Evolutionary conservation across 2,797 vertebrate species (phyloP), one percentile per base, ranked within the genome.

Genomic region (Darevskia mixta): DNA sequence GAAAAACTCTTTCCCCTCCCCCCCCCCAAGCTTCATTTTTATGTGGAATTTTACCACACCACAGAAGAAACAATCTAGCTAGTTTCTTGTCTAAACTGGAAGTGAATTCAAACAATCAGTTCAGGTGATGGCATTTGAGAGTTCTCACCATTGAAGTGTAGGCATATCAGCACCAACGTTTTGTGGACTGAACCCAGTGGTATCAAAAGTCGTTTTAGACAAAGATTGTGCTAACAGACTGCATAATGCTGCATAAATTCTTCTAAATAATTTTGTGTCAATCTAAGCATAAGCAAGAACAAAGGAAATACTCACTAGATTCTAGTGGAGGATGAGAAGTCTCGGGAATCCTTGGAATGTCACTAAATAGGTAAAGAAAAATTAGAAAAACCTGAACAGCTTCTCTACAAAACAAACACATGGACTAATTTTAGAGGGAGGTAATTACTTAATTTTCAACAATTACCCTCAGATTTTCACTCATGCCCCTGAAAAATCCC

Each of bases 241-340:
- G 5, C 71, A 43, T 64, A 86, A 82, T 90, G 61, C 5, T 79
- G 72, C 23, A 87, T 0, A 0, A 4, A 87, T 45, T 1, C 9
- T 41, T 85, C 55, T 64, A 43, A 32, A 80, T 55, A 79, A 80
- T 9, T n/a, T 23, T 23, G 11, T 66, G 35, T 84, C 32, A 55
- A 41, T 49, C 32, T 27, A 66, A 58, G 58, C 73, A 69, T 17
- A 69, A 27, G 41, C 67, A 87, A 3, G 66, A 94, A 91, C 0
- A 0, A 93, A 41, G 2, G 0, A 0, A 75, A 86, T 97, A 98
- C 99, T 98, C 97, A 99, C 99, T 99, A 84, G 99, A 99, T 94
- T 99, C 99, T 96, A 99, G 95, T 11, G 98, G 99, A 95, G 99
- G 99, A 90, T 99, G 98, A 79, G 99, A 98, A 87, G 98, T 98